phyloP scores from a whole-genome alignment of 1,140 invertebrate genomes.

The Macrocentrus cingulum region DNA sequence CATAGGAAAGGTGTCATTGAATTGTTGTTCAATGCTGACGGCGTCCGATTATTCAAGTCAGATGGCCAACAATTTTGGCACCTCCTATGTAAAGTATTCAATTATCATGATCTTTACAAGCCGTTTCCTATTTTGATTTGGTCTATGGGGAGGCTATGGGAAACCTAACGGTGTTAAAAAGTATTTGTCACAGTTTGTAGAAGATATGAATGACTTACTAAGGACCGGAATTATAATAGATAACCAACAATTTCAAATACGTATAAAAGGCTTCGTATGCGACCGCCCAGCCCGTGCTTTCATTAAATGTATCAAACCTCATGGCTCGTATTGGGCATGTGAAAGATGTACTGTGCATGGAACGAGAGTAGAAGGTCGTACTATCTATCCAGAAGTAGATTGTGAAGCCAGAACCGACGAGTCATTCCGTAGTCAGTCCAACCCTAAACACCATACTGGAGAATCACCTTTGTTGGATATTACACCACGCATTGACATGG shows the following conservation, averaged over 20 bases:
- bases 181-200: conserved; percentile 27
- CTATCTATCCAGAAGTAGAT: conserved; percentile 11
- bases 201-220: conserved; percentile 22
- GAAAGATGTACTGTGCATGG: conserved; percentile 19
- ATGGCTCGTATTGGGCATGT: conserved; percentile 14
- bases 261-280: conserved; percentile 25
- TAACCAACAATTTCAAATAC: conserved; percentile 11
- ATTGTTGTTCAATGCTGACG: conserved; percentile 28
- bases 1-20: too few relatives aligned
- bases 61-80: conserved; percentile 27
- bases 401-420: conserved; percentile 20
- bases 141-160: conserved; percentile 16
- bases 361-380: conserved; percentile 11
- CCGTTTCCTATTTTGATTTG: conserved; percentile 26
- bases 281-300: conserved; percentile 27
- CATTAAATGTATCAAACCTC: conserved; percentile 8
- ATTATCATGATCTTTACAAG: conserved; percentile 19
- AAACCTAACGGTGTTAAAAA: conserved; percentile 14
- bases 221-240: conserved; percentile 19
- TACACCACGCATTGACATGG: conserved; percentile 25
- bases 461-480: conserved; percentile 26
- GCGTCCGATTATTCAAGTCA: conserved; percentile 19
- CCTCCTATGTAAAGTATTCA: conserved; percentile 24
- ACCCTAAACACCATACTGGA: conserved; percentile 26
- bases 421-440: conserved; percentile 23